Percentiles rank a stretch among this genome's conserved stretches.
These are phyloP conservation scores for Rana temporaria DNA, from an alignment of 2,113 vertebrate species.

Conservation along the genomic window DNA sequence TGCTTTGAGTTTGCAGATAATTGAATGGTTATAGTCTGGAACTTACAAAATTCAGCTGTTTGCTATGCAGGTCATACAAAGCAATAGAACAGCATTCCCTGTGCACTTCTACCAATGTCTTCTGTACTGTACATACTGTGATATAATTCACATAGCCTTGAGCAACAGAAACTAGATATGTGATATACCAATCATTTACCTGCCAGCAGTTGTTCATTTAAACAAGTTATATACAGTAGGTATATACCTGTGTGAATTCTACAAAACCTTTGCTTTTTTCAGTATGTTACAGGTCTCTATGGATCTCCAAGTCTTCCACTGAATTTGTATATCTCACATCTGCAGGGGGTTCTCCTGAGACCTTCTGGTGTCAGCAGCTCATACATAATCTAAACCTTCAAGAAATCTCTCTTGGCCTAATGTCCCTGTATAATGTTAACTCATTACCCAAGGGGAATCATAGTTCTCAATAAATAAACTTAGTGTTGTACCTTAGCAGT, in stretches of 20 bases:
- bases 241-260: background rate
- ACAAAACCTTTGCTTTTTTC: background rate
- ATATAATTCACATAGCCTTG: background rate
- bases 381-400: conserved; percentile 31
- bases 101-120: background rate
- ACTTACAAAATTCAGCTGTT: background rate
- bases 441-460: background rate
- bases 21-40: background rate
- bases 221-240: background rate
- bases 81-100: background rate
- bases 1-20: background rate
- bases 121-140: too few species aligned
- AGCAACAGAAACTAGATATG: background rate
- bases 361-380: conserved; percentile 30
- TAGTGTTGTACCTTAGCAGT: conserved; percentile 10
- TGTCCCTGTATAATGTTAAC: conserved; percentile 25
- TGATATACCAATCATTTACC: background rate
- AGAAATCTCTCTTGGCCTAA: conserved; percentile 36
- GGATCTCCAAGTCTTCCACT: conserved; percentile 9
- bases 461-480: background rate
- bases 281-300: background rate
- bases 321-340: conserved; percentile 40
- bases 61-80: background rate
- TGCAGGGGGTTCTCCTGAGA: conserved; percentile 3
- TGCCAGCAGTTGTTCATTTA: background rate